phyloP scores from a whole-genome alignment of 2,113 vertebrate genomes.

The Muscicapa adusta region DNA sequence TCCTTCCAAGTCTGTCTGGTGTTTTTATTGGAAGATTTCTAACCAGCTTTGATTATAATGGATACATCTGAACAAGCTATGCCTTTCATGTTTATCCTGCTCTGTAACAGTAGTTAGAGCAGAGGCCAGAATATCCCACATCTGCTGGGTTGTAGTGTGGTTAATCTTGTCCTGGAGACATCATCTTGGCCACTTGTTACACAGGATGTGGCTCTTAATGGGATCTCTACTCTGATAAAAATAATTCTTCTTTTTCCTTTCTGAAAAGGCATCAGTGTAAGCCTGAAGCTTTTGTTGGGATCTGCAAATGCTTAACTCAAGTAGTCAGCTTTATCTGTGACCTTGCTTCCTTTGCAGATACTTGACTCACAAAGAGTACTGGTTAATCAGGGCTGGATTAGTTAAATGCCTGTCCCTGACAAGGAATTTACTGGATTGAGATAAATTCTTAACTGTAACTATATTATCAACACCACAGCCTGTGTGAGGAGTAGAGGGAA shows the following conservation, averaged over 20 bases:
- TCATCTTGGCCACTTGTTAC: neutral
- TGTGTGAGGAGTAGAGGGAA: neutral
- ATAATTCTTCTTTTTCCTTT: neutral
- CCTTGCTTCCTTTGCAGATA: slow-evolving; percentile 46
- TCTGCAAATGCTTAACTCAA: neutral
- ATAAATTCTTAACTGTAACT: slow-evolving; percentile 5
- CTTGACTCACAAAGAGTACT: neutral
- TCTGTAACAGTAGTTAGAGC: neutral
- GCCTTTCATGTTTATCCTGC: neutral
- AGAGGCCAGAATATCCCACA: neutral
- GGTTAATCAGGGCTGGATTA: slow-evolving; percentile 41
- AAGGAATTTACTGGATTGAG: slow-evolving; percentile 44
- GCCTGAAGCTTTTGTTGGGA: slow-evolving; percentile 12
- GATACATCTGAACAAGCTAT: neutral
- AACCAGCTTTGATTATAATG: neutral
- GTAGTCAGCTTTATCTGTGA: slow-evolving; percentile 27
- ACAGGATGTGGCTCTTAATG: neutral
- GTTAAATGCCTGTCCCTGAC: slow-evolving; percentile 43
- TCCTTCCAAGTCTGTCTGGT: neutral
- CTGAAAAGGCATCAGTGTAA: neutral
- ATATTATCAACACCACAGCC: neutral
- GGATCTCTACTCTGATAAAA: neutral
- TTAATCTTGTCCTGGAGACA: neutral
- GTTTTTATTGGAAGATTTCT: neutral
- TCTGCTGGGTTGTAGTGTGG: neutral